Base-by-base conservation (phyloP, 1,140 invertebrate species). In the Pseudomyrmex gracilis region DNA sequence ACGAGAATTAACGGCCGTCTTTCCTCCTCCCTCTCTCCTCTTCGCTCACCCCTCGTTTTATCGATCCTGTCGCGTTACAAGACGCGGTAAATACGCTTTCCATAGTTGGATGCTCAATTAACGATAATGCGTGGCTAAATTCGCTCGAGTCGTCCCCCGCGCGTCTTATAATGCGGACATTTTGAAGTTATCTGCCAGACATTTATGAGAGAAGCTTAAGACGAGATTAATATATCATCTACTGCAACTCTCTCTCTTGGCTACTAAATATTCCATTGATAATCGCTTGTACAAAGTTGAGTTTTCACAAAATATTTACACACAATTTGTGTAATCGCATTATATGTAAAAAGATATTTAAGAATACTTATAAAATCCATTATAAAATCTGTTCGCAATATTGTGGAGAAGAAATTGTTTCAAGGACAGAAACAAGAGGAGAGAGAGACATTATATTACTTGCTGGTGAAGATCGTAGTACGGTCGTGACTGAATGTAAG, bases 1-100 rank as follows among this genome's bases (percentile, higher is more conserved):
- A 86, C 67, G 47, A 85, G 67, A 86, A 85, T 73, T 68, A 53
- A 64, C 61, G 22, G 58, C 67, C 49, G 55, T 74, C 43, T 61
- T 76, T 47, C 55, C 34, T 34, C 34, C 34, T 34, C 34, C 34
- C 34, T 34, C 34, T 34, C 34, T 34, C 34, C 0, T 34, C 5
- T 5, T 34, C 34, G 34, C 34, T 5, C 5, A 34, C 5, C 45
- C 61, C 43, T 17, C n/a, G 43, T 73, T 85, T 45, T 85, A 83
- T 43, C 57, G 76, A 71, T 80, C 66, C 43, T 10, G 53, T 58
- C 64, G 43, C 64, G 51, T 78, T 80, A 80, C 76, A 58, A 80
- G 66, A 49, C 76, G 66, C 53, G 53, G 43, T 80, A 80, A 71
- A 80, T 80, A 71, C 53, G 43, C 76, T 71, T 80, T 60, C 53